Conservation (phyloP, 2,113 vertebrate genomes). For the Hipposideros armiger region DNA sequence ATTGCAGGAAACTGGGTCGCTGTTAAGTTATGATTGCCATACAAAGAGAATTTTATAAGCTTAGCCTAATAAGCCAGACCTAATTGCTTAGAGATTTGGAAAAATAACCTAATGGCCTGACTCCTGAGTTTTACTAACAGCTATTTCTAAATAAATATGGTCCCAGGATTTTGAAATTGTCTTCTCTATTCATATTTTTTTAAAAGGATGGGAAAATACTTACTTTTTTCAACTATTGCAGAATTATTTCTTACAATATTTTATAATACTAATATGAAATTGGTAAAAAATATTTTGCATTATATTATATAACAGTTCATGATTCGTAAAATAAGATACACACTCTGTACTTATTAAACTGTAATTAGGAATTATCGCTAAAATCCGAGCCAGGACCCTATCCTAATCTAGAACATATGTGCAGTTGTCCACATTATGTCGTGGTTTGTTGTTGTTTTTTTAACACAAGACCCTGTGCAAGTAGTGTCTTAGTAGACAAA, state of each 20-base stretch:
- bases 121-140: conserved; percentile 23
- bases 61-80: conserved; percentile 39
- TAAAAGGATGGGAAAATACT: conserved; percentile 7
- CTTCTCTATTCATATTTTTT: conserved; percentile 24
- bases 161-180: conserved; percentile 59
- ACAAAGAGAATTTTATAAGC: conserved; percentile 12
- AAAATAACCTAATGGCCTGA: conserved; percentile 40
- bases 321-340: conserved; percentile 15
- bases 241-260: conserved; percentile 49
- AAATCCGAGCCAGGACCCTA: not conserved
- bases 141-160: conserved; percentile 68
- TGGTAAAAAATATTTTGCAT: conserved; percentile 61
- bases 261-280: conserved; percentile 35
- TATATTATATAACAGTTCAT: not conserved
- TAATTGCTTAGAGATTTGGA: conserved; percentile 51
- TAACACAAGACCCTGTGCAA: not conserved
- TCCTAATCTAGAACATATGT: conserved; percentile 32
- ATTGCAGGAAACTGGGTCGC: not conserved
- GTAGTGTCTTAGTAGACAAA: not conserved
- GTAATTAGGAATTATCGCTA: conserved; percentile 9
- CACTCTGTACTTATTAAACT: conserved; percentile 34
- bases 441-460: not conserved
- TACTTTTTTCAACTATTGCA: conserved; percentile 27
- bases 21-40: not conserved
- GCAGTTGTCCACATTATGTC: not conserved